These are phyloP conservation scores for Scolanthus callimorphus DNA, from an alignment of 92 coral and sea anemone genomes.

Conservation along the genomic window DNA sequence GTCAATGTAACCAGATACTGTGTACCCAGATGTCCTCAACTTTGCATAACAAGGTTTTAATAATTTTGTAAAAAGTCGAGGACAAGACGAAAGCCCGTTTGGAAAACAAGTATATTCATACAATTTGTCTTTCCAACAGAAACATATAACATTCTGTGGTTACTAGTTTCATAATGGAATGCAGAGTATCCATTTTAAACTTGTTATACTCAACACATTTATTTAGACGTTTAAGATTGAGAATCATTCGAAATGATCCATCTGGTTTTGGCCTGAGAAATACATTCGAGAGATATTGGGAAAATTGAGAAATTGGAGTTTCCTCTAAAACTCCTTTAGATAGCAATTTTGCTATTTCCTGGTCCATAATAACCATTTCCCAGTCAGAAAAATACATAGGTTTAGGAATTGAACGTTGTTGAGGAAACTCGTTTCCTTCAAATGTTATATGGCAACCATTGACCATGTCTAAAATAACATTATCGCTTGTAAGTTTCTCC, in stretches of 20 bases:
- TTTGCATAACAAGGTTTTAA: slow-evolving; percentile 36
- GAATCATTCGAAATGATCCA: slow-evolving; percentile 32
- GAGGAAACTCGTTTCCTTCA: slow-evolving; percentile 14
- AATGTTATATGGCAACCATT: slow-evolving; percentile 53
- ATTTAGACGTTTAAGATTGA: slow-evolving; percentile 44
- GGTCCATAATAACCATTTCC: no score
- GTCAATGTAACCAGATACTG: slow-evolving; percentile 39
- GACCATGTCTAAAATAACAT: slow-evolving; percentile 30
- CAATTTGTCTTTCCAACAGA: no score
- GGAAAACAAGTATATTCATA: slow-evolving; percentile 46
- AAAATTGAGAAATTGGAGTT: no score
- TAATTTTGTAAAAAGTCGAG: slow-evolving; percentile 36
- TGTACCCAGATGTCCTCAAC: slow-evolving; percentile 26
- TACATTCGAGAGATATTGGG: no score
- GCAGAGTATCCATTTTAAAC: slow-evolving; percentile 59
- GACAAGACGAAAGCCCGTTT: slow-evolving; percentile 35
- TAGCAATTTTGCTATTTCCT: no score
- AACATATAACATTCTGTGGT: no score
- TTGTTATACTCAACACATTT: slow-evolving; percentile 36
- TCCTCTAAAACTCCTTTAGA: no score
- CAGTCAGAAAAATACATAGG: no score
- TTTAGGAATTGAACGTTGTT: slow-evolving; percentile 16
- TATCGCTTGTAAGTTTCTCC: slow-evolving; percentile 34
- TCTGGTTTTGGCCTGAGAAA: slow-evolving; percentile 51
- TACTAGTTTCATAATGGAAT: slow-evolving; percentile 31